Base-by-base conservation (phyloP, 2,113 vertebrate species). In the Campylorhamphus procurvoides region DNA sequence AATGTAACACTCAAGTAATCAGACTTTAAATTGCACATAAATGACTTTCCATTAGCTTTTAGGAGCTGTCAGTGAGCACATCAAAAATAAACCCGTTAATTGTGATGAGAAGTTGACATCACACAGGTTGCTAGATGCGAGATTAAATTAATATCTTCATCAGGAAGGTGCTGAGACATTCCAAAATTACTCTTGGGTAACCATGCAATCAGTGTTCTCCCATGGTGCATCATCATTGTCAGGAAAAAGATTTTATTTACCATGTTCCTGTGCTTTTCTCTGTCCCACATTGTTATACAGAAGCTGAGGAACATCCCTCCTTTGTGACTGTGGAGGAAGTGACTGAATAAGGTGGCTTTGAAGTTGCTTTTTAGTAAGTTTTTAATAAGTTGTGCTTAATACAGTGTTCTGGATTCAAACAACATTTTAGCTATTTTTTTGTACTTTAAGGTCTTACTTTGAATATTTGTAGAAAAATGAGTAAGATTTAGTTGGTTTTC, bases 1-100 rank as follows among this genome's bases (percentile, higher is more conserved):
- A 77, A 37, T 91, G 94, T 40, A 81, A 64, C 44, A 63, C 49
- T 95, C 84, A 87, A 75, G 79, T 84, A 89, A 84, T 96, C 90
- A 95, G 78, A 74, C 68, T 93, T 95, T 39, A 85, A 92, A 88
- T 95, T 93, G 49, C 79, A 79, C 35, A 55, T 66, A 90, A 89
- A 78, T 92, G 24, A 62, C 49, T 95, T 90, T 86, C 75, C 52
- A 58, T 94, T 94, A 94, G 71, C 76, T 95, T 87, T 94, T 81
- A 89, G 76, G 64, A 92, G 47, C 79, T 93, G 93, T 90, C 88
- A 96, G 68, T 58, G 17, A 69, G 80, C 71, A 46, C 31, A 76
- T 84, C 44, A 91, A 93, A 95, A 94, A 95, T 87, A 79, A 94
- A 81, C 14, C 49, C 0, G 0, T 89, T 95, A 93, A 93, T 95